A percentile compares a stretch with the other conserved stretches of the same genome.
These are phyloP conservation scores for Cottoperca gobio DNA, from an alignment of 2,797 vertebrate species.

Conservation along the genomic window DNA sequence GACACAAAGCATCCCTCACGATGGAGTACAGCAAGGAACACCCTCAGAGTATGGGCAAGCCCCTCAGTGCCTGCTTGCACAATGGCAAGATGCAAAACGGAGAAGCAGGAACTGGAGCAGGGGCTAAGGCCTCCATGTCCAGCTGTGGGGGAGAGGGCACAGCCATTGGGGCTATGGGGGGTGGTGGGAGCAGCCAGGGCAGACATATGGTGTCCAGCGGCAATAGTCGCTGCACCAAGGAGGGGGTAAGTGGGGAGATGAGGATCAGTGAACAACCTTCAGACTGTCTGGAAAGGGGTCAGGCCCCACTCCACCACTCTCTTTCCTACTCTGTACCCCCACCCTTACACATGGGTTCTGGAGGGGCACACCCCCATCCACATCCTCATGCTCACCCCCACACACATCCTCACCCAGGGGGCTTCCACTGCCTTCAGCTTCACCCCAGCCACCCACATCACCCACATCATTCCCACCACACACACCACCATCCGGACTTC, in stretches of 20 bases:
- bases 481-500: constrained; percentile 90
- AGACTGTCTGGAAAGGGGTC: constrained; percentile 93
- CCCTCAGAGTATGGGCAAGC: constrained; percentile 84
- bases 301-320: constrained; percentile 91
- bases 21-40: constrained; percentile 91
- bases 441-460: constrained; percentile 88
- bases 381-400: constrained; percentile 88
- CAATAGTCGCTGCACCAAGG: constrained; percentile 89
- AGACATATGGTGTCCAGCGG: constrained; percentile 79
- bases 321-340: constrained; percentile 91
- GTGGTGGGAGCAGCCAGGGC: constrained; percentile 70
- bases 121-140: constrained; percentile 84
- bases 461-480: constrained; percentile 90
- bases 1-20: constrained; percentile 87
- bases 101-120: constrained; percentile 78
- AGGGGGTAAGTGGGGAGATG: constrained; percentile 86
- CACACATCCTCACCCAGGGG: constrained; percentile 86
- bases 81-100: constrained; percentile 92
- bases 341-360: constrained; percentile 86
- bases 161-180: constrained; percentile 73
- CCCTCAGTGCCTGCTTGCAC: constrained; percentile 92
- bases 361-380: constrained; percentile 87
- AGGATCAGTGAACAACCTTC: constrained; percentile 90
- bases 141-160: constrained; percentile 87
- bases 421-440: constrained; percentile 94